Evolutionary conservation across 2,888 invertebrate genomes (phyloP), one percentile per base, ranked within the genome.

Genomic region (Dryococelus australis): DNA sequence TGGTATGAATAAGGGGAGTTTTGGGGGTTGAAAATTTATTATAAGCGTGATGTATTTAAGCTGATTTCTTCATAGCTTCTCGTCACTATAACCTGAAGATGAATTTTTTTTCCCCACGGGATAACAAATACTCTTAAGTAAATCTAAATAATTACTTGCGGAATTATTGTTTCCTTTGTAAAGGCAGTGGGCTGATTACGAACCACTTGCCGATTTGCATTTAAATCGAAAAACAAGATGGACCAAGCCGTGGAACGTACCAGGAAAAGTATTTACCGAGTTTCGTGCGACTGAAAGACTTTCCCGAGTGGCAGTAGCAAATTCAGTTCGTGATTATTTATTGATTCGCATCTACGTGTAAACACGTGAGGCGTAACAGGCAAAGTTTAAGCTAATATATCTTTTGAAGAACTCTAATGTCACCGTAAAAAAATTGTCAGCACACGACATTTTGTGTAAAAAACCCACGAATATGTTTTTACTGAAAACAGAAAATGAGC

Each of bases 251-350:
- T n/a, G 65, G 65, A n/a, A 65, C 65, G 20, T 24, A n/a, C 65
- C 65, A 65, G 16, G 6, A 10, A 20, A 65, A 65, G 65, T 65
- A 65, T 65, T 65, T 16, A 65, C 65, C 47, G 65, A 65, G 65
- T n/a, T 65, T 65, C n/a, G n/a, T 65, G 65, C n/a, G 24, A 20
- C 65, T 20, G 65, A 65, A 20, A 24, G n/a, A 65, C 65, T 65
- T 65, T 65, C 65, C 16, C 20, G 24, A n/a, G 65, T n/a, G 65
- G 24, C n/a, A 65, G 65, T 65, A 65, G 24, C 65, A 20, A 65
- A 65, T 65, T 65, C 65, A 65, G 65, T 65, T n/a, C 65, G 65
- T 65, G 65, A 65, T 65, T 65, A 65, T 65, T 65, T 65, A 65
- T 65, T 65, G 65, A 65, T 65, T 65, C 65, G 65, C 65, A 65